A percentile compares a stretch with the other conserved stretches of the same genome.
phyloP scores from a whole-genome alignment of 2,888 invertebrate genomes.

The Drosophila neoperkinsi region DNA sequence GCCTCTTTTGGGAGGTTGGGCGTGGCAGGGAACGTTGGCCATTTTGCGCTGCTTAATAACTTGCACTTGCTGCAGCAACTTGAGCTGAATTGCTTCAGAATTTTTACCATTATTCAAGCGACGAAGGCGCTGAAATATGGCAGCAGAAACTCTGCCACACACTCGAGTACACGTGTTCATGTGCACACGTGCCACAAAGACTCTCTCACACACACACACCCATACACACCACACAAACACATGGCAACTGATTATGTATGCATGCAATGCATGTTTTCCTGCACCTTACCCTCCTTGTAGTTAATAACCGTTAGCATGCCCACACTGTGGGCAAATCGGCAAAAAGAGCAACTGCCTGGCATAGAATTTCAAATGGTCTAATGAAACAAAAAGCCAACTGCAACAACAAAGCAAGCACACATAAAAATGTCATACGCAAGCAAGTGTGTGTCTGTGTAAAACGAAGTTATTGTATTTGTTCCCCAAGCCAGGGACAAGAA shows the following conservation, averaged over 20 bases:
- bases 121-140: conserved; percentile 45
- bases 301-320: neutral
- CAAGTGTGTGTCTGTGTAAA: neutral
- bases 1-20: too few species aligned
- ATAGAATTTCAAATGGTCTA: conserved; percentile 76
- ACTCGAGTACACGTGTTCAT: conserved; percentile 12
- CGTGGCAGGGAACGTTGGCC: too few species aligned
- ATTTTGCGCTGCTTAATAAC: conserved; percentile 57
- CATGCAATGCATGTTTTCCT: conserved; percentile 41
- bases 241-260: conserved; percentile 55
- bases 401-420: conserved; percentile 9
- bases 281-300: neutral
- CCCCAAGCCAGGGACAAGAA: neutral
- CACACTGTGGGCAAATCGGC: conserved; percentile 57
- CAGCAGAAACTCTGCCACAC: conserved; percentile 12
- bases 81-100: conserved; percentile 54
- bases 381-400: conserved; percentile 55
- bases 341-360: conserved; percentile 65
- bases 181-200: conserved; percentile 10
- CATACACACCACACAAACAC: conserved; percentile 8
- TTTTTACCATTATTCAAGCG: conserved; percentile 55
- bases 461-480: neutral
- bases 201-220: neutral
- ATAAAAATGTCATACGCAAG: neutral
- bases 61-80: conserved; percentile 50